phyloP scores from a whole-genome alignment of 2,888 invertebrate genomes.

The Chrysotoxum bicinctum region DNA sequence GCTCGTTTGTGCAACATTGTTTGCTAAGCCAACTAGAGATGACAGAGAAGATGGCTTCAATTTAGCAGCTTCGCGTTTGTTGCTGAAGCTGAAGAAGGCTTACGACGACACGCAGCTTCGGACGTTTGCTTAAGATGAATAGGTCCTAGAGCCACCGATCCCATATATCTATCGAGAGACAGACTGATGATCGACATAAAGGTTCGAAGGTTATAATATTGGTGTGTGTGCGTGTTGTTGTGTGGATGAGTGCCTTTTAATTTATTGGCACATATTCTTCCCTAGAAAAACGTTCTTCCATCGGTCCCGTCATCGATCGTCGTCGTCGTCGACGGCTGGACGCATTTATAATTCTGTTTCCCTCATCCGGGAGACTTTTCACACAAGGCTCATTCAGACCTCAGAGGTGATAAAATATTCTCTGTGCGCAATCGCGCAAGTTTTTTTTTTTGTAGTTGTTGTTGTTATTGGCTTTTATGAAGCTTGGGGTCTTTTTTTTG shows the following conservation, averaged over 20 bases:
- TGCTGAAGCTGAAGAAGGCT: background rate
- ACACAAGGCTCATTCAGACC: conserved; percentile 32
- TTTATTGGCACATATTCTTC: conserved; percentile 69
- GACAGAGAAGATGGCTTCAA: conserved; percentile 29
- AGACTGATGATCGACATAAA: conserved; percentile 63
- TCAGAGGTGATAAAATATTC: conserved; percentile 71
- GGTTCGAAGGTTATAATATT: conserved; percentile 56
- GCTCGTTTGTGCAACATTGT: conserved; percentile 53
- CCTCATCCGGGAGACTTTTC: conserved; percentile 42
- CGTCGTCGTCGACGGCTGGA: background rate
- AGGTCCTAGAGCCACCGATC: conserved; percentile 17
- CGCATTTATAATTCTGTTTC: conserved; percentile 51
- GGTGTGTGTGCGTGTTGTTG: conserved; percentile 3
- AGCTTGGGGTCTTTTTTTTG: conserved; percentile 7
- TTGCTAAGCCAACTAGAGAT: conserved; percentile 25
- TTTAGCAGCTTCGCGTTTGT: background rate
- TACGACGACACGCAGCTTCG: background rate
- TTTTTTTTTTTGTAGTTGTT: conserved; percentile 5
- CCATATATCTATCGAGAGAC: conserved; percentile 52
- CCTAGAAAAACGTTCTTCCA: conserved; percentile 44
- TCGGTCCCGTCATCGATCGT: conserved; percentile 11
- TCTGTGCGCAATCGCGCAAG: conserved; percentile 38
- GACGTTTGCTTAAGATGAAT: background rate
- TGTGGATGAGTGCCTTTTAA: conserved; percentile 34
- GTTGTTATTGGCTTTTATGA: conserved; percentile 2